These are phyloP conservation scores for Embidobia sp. DNA, from an alignment of 2,888 invertebrate genomes.

Conservation along the genomic window DNA sequence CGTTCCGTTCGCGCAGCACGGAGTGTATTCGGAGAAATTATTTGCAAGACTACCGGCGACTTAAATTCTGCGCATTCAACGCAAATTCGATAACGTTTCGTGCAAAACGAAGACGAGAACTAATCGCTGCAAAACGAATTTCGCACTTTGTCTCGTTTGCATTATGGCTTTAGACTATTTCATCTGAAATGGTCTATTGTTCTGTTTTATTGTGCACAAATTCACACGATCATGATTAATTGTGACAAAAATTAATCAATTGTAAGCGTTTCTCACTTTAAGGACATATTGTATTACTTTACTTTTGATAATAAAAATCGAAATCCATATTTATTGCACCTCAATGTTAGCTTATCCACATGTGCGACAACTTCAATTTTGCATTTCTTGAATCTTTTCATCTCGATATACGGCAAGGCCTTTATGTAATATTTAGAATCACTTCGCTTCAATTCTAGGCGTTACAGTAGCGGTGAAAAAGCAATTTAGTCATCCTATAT, in stretches of 20 bases:
- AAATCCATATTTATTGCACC: conserved; percentile 9
- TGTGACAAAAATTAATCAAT: too few relatives aligned
- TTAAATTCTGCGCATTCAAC: conserved; percentile 7
- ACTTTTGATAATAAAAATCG: not conserved
- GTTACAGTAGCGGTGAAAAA: conserved; percentile 7
- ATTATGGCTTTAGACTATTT: too few relatives aligned
- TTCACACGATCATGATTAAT: too few relatives aligned
- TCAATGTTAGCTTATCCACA: not conserved
- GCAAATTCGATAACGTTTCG: too few relatives aligned
- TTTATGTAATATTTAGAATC: conserved; percentile 26
- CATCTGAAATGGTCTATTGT: too few relatives aligned
- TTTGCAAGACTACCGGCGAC: conserved; percentile 3
- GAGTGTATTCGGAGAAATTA: not conserved
- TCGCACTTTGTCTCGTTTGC: too few relatives aligned
- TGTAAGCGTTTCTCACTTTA: too few relatives aligned
- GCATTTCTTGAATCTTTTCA: conserved; percentile 11
- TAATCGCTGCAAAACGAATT: too few relatives aligned
- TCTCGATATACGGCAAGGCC: conserved; percentile 5
- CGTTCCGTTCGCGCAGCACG: not conserved
- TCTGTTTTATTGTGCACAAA: too few relatives aligned
- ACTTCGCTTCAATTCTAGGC: conserved; percentile 15
- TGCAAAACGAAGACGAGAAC: too few relatives aligned
- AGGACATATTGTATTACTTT: too few relatives aligned
- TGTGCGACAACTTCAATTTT: not conserved
- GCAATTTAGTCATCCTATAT: conserved; percentile 7